phyloP scores from a whole-genome alignment of 2,797 vertebrate genomes.

The Darevskia nairensis region DNA sequence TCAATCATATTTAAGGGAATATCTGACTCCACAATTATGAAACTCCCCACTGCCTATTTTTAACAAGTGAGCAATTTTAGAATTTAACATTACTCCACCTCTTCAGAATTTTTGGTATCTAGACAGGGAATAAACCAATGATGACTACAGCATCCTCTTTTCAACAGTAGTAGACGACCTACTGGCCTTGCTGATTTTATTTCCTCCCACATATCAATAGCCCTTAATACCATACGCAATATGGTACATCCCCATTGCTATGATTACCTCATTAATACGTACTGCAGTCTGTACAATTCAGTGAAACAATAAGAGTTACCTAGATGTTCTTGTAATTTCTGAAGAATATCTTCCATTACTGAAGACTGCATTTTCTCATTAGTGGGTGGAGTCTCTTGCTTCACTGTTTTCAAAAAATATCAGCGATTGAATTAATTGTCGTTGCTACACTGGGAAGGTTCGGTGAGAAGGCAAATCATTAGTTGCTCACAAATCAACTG shows the following conservation, averaged over 20 bases:
- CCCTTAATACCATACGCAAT: background rate
- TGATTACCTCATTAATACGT: background rate
- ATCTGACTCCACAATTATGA: background rate
- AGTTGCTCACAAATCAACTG: background rate
- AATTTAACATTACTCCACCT: background rate
- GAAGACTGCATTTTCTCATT: background rate
- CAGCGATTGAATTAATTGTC: background rate
- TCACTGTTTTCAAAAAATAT: conserved; percentile 33
- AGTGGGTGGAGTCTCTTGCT: background rate
- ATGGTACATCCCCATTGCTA: background rate
- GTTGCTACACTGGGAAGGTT: background rate
- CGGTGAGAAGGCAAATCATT: background rate
- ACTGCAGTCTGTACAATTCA: background rate
- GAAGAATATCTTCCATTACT: conserved; percentile 47
- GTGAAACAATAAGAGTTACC: conserved; percentile 16
- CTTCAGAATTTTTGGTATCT: background rate
- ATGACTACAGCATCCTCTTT: background rate
- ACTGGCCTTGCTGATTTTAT: background rate
- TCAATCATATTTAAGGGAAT: background rate
- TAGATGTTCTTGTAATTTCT: conserved; percentile 38
- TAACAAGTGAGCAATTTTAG: background rate
- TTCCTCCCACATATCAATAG: background rate
- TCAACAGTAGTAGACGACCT: background rate
- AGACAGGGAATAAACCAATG: background rate
- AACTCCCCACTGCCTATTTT: background rate